Percentiles rank a stretch among this genome's conserved stretches.
Conservation (phyloP, 2,888 invertebrate species). For the Exephanes ischioxanthus region DNA sequence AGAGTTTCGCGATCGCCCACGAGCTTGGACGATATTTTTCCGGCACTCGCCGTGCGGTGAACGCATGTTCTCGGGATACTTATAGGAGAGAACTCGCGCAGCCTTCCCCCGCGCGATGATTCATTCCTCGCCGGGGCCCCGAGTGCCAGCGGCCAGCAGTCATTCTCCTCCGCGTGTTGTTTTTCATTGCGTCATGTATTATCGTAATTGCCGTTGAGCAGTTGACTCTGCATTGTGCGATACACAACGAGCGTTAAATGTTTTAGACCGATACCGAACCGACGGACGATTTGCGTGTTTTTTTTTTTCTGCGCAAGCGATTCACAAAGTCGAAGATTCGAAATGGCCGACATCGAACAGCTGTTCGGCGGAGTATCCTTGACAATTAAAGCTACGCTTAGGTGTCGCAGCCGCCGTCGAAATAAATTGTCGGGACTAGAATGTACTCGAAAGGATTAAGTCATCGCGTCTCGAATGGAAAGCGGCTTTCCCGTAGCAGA, state of each 20-base stretch:
- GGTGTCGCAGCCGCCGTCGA: not conserved
- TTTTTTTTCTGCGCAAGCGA: not conserved
- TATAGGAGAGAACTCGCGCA: slow-evolving; percentile 2
- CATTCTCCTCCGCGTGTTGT: slow-evolving; percentile 67
- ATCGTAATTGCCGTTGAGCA: slow-evolving; percentile 68
- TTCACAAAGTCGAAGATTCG: not conserved
- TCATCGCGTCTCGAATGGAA: not conserved
- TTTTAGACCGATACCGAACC: not conserved
- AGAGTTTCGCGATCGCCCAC: slow-evolving; percentile 59
- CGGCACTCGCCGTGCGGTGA: slow-evolving; percentile 7
- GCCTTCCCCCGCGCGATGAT: slow-evolving; percentile 52
- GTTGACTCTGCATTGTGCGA: slow-evolving; percentile 14
- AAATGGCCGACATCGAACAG: not conserved
- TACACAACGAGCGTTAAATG: slow-evolving; percentile 26
- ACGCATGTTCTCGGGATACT: slow-evolving; percentile 5
- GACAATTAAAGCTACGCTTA: not conserved
- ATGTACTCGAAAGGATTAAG: not conserved
- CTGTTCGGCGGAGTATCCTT: not conserved
- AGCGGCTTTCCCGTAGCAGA: slow-evolving; percentile 8
- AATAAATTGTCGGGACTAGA: not conserved
- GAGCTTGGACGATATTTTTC: slow-evolving; percentile 45
- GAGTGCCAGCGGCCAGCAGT: slow-evolving; percentile 46
- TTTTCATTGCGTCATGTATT: slow-evolving; percentile 72
- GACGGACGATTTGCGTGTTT: not conserved
- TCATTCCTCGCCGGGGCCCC: slow-evolving; percentile 44